phyloP scores from a whole-genome alignment of 2,888 invertebrate genomes.

The Camptogramma bilineatum region DNA sequence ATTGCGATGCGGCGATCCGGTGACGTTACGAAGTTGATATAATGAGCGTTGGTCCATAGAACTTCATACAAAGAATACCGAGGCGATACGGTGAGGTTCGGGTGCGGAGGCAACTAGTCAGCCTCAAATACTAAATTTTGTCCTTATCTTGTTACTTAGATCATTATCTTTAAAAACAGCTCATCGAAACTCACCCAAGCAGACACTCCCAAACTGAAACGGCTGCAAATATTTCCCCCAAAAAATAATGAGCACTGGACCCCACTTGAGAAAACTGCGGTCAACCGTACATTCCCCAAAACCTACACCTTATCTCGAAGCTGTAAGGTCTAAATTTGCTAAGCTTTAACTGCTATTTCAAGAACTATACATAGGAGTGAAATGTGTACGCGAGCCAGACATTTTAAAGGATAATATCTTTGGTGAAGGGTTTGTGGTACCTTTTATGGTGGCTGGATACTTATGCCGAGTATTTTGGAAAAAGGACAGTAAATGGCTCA shows the following conservation, averaged over 20 bases:
- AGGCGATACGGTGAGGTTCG: too few species aligned
- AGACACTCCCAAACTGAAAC: conserved; percentile 62
- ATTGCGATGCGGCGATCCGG: too few species aligned
- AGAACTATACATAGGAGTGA: conserved; percentile 51
- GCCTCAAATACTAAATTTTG: background rate
- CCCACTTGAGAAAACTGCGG: conserved; percentile 63
- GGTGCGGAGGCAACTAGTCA: too few species aligned
- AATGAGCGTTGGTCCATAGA: too few species aligned
- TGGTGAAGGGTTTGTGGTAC: conserved; percentile 48
- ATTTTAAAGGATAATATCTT: conserved; percentile 67
- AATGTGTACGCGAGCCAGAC: conserved; percentile 64
- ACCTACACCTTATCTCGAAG: conserved; percentile 30
- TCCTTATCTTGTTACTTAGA: background rate
- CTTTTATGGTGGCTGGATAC: conserved; percentile 48
- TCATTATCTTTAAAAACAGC: conserved; percentile 31
- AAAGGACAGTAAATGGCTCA: conserved; percentile 41
- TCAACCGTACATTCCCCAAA: conserved; percentile 44
- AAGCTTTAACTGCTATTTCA: conserved; percentile 20
- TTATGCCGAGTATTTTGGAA: conserved; percentile 38
- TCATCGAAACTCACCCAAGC: conserved; percentile 42
- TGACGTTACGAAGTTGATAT: too few species aligned
- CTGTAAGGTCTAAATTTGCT: conserved; percentile 30
- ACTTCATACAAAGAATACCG: too few species aligned
- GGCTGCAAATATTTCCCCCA: conserved; percentile 69
- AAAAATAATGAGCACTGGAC: conserved; percentile 71